A percentile compares a stretch with the other conserved stretches of the same genome.
These are phyloP conservation scores for Pelagia noctiluca DNA, from an alignment of 30 jellyfish, hydroid and myxozoan species.

Conservation along the genomic window DNA sequence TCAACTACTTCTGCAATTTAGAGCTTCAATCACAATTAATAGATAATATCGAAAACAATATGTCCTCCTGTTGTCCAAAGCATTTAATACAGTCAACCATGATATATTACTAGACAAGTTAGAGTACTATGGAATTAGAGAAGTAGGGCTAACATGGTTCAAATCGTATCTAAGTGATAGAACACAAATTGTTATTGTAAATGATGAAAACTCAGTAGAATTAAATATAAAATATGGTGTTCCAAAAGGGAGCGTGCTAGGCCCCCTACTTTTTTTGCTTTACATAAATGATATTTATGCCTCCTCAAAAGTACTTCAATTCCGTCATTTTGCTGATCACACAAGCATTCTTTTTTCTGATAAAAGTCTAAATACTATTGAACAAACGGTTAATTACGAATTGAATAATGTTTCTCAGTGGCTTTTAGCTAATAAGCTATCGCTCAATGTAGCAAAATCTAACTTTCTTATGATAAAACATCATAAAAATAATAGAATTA, in stretches of 20 bases:
- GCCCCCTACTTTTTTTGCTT: conserved; percentile 53
- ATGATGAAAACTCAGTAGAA: too few relatives aligned
- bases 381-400: conserved; percentile 2
- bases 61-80: conserved; percentile 39
- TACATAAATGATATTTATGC: too few relatives aligned
- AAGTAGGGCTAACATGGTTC: conserved; percentile 16
- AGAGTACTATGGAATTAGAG: conserved; percentile 30
- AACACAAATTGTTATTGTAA: background rate
- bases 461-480: conserved; percentile 29
- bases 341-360: background rate
- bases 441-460: too few relatives aligned
- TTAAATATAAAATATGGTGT: conserved; percentile 5
- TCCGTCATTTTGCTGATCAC: background rate
- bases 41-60: conserved; percentile 42
- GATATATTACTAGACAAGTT: conserved; percentile 6
- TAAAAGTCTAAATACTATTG: background rate
- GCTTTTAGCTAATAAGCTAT: conserved; percentile 34
- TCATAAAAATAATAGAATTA: conserved; percentile 16
- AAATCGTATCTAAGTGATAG: background rate
- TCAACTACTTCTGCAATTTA: background rate
- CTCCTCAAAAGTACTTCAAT: conserved; percentile 29
- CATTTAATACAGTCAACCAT: conserved; percentile 8
- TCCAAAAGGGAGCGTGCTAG: conserved; percentile 53
- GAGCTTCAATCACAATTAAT: conserved; percentile 19
- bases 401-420: conserved; percentile 6